Base-by-base conservation (phyloP, 2,888 invertebrate species). In the Flabesymbios commensalis region DNA sequence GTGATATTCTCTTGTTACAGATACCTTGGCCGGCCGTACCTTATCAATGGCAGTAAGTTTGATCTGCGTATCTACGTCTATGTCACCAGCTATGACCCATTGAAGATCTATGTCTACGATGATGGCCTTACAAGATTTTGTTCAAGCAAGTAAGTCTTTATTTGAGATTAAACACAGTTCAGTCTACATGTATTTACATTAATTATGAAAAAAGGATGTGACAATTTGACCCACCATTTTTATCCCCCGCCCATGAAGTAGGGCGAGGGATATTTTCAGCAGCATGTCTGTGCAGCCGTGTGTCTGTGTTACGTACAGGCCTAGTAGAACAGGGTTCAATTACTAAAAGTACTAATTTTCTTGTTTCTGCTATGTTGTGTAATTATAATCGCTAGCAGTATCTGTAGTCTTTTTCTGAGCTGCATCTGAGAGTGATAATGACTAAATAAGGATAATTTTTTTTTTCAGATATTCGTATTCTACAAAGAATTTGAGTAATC, bases 1-100 rank as follows among this genome's bases (percentile, higher is more conserved):
- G 39, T 36, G 10, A 10, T 36, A n/a, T 36, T 36, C 39, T 36
- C 39, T 10, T 10, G 10, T 48, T 31, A 2, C 70, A 78, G 78
- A 60, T 80, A 82, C 63, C 68, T 82, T 39, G 67, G 76, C 5
- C 72, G 76, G 3, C 83, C 83, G 19, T 80, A 77, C 62, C 72
- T 97, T 51, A 85, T 86, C 69, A 94, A 83, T 61, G 95, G 93
- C 0, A 93, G 93, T 84, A 98, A 98, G 81, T 98, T 98, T 83
- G 98, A 98, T 85, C 86, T 99, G 63, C 88, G 98, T 22, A 86
- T 98, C 19, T 98, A 98, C 82, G 94, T 97, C 57, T 91, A 92
- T 70, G 91, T 98, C n/a, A 93, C 97, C 1, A 93, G 91, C 52
- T 92, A 94, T 75, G 94, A 98, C 84, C 98, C 98, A 0, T 86